These are phyloP conservation scores for Mamestra configurata DNA, from an alignment of 1,140 invertebrate species.

Conservation along the genomic window DNA sequence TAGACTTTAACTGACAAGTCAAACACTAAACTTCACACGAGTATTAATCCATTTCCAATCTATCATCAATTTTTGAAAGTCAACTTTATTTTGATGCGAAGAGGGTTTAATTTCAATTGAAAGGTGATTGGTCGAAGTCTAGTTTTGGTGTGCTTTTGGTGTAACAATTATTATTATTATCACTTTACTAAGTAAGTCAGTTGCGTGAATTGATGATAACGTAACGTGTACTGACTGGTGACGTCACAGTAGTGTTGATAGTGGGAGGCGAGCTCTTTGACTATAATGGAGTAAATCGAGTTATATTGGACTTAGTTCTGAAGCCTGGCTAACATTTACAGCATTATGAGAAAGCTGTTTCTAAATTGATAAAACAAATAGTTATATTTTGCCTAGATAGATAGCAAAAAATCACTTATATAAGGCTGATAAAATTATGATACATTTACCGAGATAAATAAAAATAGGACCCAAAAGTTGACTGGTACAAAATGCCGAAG, in stretches of 20 bases:
- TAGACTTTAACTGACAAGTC: slow-evolving; percentile 32
- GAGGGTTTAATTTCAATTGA: slow-evolving; percentile 18
- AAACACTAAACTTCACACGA: slow-evolving; percentile 46
- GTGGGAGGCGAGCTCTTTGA: background rate
- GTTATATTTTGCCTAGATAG: no score
- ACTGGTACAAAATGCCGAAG: no score
- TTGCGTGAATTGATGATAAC: slow-evolving; percentile 62
- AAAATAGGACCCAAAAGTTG: no score
- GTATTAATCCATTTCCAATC: slow-evolving; percentile 39
- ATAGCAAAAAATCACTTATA: no score
- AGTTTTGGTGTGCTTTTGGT: slow-evolving; percentile 29
- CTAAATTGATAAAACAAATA: no score
- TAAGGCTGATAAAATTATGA: no score
- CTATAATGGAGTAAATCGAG: no score
- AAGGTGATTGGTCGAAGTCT: background rate
- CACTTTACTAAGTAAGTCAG: slow-evolving; percentile 63
- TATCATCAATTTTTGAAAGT: background rate
- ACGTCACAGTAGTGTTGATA: background rate
- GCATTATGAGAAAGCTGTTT: no score
- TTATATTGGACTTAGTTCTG: no score
- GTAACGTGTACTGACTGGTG: slow-evolving; percentile 45
- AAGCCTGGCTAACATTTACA: no score
- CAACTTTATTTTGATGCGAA: background rate
- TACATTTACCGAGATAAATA: no score
- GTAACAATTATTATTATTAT: slow-evolving; percentile 61